Evolutionary conservation across 2,797 vertebrate genomes (phyloP).

Genomic region (Eutrigla gurnardus): DNA sequence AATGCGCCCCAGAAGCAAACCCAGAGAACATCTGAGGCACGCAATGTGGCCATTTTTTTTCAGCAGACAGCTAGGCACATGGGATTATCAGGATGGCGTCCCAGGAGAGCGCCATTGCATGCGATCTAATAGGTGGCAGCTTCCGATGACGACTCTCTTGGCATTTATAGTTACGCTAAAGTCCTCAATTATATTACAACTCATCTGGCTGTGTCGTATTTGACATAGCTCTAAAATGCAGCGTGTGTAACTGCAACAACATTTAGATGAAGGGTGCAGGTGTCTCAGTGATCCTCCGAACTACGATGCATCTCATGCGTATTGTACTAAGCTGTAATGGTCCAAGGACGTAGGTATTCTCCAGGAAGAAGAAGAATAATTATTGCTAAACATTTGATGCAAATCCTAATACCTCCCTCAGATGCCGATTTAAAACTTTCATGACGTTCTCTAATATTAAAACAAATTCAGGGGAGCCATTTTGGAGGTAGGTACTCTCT

Average conservation of each 20-base stretch:
- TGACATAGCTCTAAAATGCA: not conserved
- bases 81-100: constrained; percentile 21
- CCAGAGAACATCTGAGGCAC: constrained; percentile 19
- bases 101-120: constrained; percentile 17
- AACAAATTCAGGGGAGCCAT: not conserved
- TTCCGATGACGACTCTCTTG: constrained; percentile 22
- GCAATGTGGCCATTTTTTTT: constrained; percentile 28
- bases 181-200: not conserved
- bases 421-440: not conserved
- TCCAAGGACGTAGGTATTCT: not conserved
- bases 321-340: not conserved
- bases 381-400: not conserved
- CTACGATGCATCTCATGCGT: not conserved
- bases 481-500: not conserved
- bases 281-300: not conserved
- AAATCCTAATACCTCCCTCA: not conserved
- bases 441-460: constrained; percentile 9
- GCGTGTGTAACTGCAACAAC: not conserved
- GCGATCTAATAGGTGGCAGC: constrained; percentile 10
- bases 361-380: not conserved
- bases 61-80: constrained; percentile 8
- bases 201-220: not conserved
- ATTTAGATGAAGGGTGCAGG: not conserved
- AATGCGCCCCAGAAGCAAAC: constrained; percentile 41
- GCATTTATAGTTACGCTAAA: constrained; percentile 18